These are phyloP conservation scores for Cryptus armator DNA, from an alignment of 2,888 invertebrate species.

Conservation along the genomic window DNA sequence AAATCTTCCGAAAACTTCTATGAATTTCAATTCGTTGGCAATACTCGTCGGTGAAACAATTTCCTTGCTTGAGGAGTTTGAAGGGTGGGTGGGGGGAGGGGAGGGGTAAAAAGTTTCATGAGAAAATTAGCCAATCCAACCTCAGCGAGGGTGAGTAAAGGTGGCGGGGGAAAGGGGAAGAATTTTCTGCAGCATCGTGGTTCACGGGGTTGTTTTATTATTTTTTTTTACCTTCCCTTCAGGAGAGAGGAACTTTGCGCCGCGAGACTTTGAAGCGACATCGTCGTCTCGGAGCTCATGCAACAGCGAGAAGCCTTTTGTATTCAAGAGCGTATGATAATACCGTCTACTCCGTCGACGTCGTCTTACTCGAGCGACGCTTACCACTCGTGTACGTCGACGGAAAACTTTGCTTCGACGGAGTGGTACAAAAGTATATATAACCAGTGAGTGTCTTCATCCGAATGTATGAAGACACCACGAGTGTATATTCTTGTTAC, in stretches of 20 bases:
- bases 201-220: conserved; percentile 8
- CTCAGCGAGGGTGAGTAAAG: conserved; percentile 8
- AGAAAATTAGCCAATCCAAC: conserved; percentile 65
- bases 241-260: conserved; percentile 59
- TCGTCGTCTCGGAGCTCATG: conserved; percentile 53
- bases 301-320: conserved; percentile 71
- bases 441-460: background rate
- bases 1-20: conserved; percentile 18
- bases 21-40: conserved; percentile 52
- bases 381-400: conserved; percentile 27
- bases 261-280: conserved; percentile 20
- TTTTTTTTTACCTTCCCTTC: conserved; percentile 34
- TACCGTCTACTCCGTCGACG: conserved; percentile 63
- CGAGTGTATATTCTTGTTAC: conserved; percentile 32
- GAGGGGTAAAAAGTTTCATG: conserved; percentile 59
- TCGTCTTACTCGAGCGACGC: conserved; percentile 43
- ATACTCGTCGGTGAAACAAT: conserved; percentile 54
- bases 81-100: background rate
- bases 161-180: background rate
- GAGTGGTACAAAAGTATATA: conserved; percentile 17
- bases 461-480: conserved; percentile 4
- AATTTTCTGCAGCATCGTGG: conserved; percentile 15
- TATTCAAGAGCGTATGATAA: conserved; percentile 77
- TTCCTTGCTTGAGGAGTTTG: conserved; percentile 13
- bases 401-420: conserved; percentile 29